Evolutionary conservation across 2,888 invertebrate genomes (phyloP).

Genomic region (Spisula solida): DNA sequence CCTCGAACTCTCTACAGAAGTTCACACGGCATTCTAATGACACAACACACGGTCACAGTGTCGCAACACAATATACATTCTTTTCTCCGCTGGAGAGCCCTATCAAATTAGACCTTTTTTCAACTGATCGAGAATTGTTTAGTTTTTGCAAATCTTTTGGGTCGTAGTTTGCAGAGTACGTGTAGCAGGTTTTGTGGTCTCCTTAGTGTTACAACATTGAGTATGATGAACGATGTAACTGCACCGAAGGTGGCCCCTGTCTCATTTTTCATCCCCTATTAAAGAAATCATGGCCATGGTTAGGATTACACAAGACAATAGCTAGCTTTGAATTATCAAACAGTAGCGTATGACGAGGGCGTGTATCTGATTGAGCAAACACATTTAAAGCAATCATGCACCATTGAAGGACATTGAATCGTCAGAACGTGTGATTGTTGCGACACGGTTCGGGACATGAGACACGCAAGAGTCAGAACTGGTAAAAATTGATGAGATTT

Average conservation of each 20-base stretch:
- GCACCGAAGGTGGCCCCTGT: slow-evolving; percentile 56
- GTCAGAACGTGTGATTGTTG: slow-evolving; percentile 34
- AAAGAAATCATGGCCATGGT: slow-evolving; percentile 63
- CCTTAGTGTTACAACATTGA: slow-evolving; percentile 38
- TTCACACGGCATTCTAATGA: not conserved
- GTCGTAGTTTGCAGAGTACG: slow-evolving; percentile 14
- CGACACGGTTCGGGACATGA: slow-evolving; percentile 30
- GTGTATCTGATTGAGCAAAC: slow-evolving; percentile 54
- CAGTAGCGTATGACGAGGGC: slow-evolving; percentile 46
- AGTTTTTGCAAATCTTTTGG: slow-evolving; percentile 4
- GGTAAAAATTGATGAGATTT: slow-evolving; percentile 56
- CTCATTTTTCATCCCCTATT: slow-evolving; percentile 73
- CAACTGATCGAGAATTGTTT: not conserved
- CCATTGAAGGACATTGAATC: slow-evolving; percentile 49
- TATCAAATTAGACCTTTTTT: slow-evolving; percentile 6
- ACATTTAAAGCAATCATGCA: slow-evolving; percentile 63
- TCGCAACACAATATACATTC: slow-evolving; percentile 27
- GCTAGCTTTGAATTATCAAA: slow-evolving; percentile 43
- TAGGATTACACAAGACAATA: slow-evolving; percentile 70
- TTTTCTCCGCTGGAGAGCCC: not conserved
- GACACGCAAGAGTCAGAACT: slow-evolving; percentile 41
- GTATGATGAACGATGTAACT: slow-evolving; percentile 67
- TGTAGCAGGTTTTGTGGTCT: slow-evolving; percentile 50
- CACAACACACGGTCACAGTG: slow-evolving; percentile 8
- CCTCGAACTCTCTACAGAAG: not conserved